Evolutionary conservation across 2,888 invertebrate species (phyloP).

Genomic region (Bhutanitis thaidina): DNA sequence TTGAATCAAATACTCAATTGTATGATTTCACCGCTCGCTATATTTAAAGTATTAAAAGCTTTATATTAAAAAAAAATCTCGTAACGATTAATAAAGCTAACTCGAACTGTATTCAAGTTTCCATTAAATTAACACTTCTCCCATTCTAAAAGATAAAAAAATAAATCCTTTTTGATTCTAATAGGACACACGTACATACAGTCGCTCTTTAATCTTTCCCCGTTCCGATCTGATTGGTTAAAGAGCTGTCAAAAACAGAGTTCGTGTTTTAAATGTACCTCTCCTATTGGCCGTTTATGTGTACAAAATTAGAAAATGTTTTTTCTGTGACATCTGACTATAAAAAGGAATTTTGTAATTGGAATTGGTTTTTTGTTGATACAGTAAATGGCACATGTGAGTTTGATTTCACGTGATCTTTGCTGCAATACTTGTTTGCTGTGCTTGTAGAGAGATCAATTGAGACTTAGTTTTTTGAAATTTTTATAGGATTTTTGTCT

Average conservation of each 20-base stretch:
- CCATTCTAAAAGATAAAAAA: slow-evolving; percentile 27
- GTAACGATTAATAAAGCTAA: neutral
- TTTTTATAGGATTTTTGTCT: neutral
- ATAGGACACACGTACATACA: slow-evolving; percentile 47
- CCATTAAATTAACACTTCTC: slow-evolving; percentile 14
- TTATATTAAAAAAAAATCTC: no score
- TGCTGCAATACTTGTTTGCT: no score
- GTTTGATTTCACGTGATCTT: slow-evolving; percentile 23
- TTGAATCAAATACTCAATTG: no score
- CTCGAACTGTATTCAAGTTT: neutral
- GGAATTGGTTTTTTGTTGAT: slow-evolving; percentile 1
- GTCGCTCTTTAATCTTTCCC: slow-evolving; percentile 55
- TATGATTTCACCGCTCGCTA: no score
- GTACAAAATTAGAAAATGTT: slow-evolving; percentile 42
- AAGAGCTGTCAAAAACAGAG: slow-evolving; percentile 70
- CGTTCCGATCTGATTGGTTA: slow-evolving; percentile 68
- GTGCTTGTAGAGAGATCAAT: neutral
- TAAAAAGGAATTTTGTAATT: slow-evolving; percentile 15
- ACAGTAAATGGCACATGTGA: slow-evolving; percentile 36
- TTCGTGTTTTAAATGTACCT: slow-evolving; percentile 64
- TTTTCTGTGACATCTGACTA: slow-evolving; percentile 15
- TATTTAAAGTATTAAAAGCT: no score
- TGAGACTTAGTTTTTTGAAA: neutral
- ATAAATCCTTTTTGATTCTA: slow-evolving; percentile 56
- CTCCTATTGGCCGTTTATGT: slow-evolving; percentile 52